phyloP scores from a whole-genome alignment of 2,113 vertebrate species.

The Callospermophilus lateralis region DNA sequence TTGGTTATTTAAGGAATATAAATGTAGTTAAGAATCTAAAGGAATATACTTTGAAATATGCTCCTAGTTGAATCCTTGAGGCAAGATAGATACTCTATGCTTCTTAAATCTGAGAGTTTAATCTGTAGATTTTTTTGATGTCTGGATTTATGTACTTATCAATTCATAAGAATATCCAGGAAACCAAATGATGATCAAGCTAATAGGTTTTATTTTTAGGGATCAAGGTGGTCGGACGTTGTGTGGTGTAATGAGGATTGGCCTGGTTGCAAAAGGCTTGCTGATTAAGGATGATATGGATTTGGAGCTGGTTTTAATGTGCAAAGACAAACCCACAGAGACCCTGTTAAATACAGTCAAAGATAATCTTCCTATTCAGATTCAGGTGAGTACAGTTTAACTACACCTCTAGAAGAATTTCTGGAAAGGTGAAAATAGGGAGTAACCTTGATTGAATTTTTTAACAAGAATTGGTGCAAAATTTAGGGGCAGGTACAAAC shows the following conservation, averaged over 20 bases:
- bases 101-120: slow-evolving; percentile 23
- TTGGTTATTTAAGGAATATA: slow-evolving; percentile 33
- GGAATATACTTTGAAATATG: slow-evolving; percentile 15
- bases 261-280: slow-evolving; percentile 98
- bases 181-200: slow-evolving; percentile 45
- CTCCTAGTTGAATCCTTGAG: not conserved
- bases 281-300: slow-evolving; percentile 99
- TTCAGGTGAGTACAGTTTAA: slow-evolving; percentile 90
- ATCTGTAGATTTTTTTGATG: slow-evolving; percentile 39
- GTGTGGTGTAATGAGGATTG: slow-evolving; percentile 98
- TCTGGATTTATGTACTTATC: slow-evolving; percentile 24
- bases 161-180: not conserved
- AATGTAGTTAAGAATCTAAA: slow-evolving; percentile 35
- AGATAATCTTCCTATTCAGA: slow-evolving; percentile 96
- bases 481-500: slow-evolving; percentile 18
- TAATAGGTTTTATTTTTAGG: slow-evolving; percentile 86
- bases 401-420: slow-evolving; percentile 35
- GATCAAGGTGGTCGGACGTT: slow-evolving; percentile 94
- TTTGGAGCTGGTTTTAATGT: slow-evolving; percentile 99
- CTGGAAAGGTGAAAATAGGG: slow-evolving; percentile 51
- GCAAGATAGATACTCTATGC: slow-evolving; percentile 35
- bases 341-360: slow-evolving; percentile 94
- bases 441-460: slow-evolving; percentile 53
- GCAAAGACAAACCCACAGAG: slow-evolving; percentile 97
- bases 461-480: slow-evolving; percentile 22